phyloP scores from a whole-genome alignment of 2,888 invertebrate genomes.

The Leucophora obtusa region DNA sequence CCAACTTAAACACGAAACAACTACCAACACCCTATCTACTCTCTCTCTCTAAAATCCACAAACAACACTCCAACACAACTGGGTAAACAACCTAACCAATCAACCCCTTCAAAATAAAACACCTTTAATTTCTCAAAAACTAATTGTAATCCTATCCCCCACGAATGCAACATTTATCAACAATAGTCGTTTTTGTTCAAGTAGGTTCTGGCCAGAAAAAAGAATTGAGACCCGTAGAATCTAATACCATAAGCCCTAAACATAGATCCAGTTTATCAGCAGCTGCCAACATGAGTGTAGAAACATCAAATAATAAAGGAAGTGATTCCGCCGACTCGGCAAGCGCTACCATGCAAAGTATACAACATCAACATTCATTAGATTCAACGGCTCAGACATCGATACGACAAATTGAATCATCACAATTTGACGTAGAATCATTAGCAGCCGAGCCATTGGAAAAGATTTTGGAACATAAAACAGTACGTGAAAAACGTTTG shows the following conservation, averaged over 20 bases:
- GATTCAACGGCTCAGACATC: conserved; percentile 76
- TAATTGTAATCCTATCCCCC: conserved; percentile 29
- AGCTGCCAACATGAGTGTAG: conserved; percentile 72
- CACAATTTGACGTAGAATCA: conserved; percentile 75
- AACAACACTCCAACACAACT: conserved; percentile 49
- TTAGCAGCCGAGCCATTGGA: conserved; percentile 89
- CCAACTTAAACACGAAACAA: conserved; percentile 46
- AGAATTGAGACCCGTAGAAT: conserved; percentile 76
- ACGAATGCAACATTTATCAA: conserved; percentile 57
- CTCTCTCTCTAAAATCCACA: conserved; percentile 25
- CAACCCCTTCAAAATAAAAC: conserved; percentile 44
- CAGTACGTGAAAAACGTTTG: conserved; percentile 88
- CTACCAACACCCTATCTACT: conserved; percentile 21
- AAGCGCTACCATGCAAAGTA: conserved; percentile 69
- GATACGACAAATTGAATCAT: conserved; percentile 74
- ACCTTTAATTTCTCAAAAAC: conserved; percentile 63
- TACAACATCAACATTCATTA: conserved; percentile 77
- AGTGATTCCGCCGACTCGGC: conserved; percentile 70
- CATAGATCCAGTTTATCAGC: conserved; percentile 78
- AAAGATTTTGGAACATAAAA: conserved; percentile 88
- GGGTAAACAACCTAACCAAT: conserved; percentile 29
- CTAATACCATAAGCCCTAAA: conserved; percentile 79
- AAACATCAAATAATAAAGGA: conserved; percentile 62
- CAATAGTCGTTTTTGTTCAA: conserved; percentile 78
- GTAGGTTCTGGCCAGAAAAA: conserved; percentile 78